Conservation (phyloP, 2,113 vertebrate genomes). For the Cyrtonyx montezumae region DNA sequence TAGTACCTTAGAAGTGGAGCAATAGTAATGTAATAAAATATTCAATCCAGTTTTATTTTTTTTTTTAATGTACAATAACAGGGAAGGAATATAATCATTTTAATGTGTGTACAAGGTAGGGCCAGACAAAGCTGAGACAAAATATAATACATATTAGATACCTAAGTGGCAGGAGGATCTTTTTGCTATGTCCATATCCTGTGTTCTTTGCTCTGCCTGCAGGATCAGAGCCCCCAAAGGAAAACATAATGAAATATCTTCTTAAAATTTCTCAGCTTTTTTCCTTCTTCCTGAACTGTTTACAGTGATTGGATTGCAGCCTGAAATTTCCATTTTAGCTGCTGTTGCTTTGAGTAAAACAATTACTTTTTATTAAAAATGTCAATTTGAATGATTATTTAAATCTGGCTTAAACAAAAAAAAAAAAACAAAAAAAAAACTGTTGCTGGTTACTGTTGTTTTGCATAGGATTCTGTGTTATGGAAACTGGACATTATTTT, state of each 20-base stretch:
- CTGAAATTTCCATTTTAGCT: slow-evolving; percentile 63
- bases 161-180: neutral
- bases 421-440: neutral
- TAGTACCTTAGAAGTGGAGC: neutral
- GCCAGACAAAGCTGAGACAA: neutral
- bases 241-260: slow-evolving; percentile 11
- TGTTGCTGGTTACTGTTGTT: slow-evolving; percentile 18
- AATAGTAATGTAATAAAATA: neutral
- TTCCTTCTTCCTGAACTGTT: slow-evolving; percentile 43
- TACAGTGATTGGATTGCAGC: slow-evolving; percentile 54
- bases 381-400: slow-evolving; percentile 61
- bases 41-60: neutral
- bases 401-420: slow-evolving; percentile 22
- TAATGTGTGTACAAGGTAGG: neutral
- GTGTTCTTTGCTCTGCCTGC: slow-evolving; percentile 15
- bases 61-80: neutral
- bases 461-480: slow-evolving; percentile 35
- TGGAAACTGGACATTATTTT: slow-evolving; percentile 48
- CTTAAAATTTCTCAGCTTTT: neutral
- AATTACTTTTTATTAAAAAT: slow-evolving; percentile 75
- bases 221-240: slow-evolving; percentile 36
- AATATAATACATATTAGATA: neutral
- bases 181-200: neutral
- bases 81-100: neutral
- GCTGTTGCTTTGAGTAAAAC: slow-evolving; percentile 63